phyloP scores from a whole-genome alignment of 2,888 invertebrate genomes.

The Dynastes hyllus region DNA sequence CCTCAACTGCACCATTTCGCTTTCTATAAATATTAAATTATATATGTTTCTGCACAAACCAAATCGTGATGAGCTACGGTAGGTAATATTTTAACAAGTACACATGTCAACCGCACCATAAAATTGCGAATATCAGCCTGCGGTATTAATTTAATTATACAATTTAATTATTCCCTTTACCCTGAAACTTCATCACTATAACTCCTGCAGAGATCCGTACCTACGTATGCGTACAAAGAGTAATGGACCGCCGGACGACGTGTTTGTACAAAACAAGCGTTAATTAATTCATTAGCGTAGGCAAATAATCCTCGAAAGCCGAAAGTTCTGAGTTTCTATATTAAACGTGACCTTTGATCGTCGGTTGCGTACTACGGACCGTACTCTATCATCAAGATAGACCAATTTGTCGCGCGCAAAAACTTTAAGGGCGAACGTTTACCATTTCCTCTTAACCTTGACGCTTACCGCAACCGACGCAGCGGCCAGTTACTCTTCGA shows the following conservation, averaged over 20 bases:
- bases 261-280: conserved; percentile 30
- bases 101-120: background rate
- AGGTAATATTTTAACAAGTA: too few species aligned
- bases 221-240: background rate
- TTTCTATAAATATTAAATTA: too few species aligned
- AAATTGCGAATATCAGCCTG: background rate
- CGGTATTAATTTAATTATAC: conserved; percentile 3
- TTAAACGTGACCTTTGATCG: conserved; percentile 18
- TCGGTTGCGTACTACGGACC: conserved; percentile 9
- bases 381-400: conserved; percentile 19
- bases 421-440: conserved; percentile 7
- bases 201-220: background rate
- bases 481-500: conserved; percentile 14
- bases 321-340: conserved; percentile 16
- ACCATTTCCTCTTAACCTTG: background rate
- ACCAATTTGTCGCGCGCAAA: conserved; percentile 26
- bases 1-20: too few species aligned
- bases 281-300: conserved; percentile 34
- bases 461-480: background rate
- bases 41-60: too few species aligned
- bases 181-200: background rate
- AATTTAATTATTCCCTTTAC: conserved; percentile 9
- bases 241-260: background rate
- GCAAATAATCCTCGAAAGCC: conserved; percentile 24
- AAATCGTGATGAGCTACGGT: too few species aligned